Base-by-base conservation (phyloP, 2,888 invertebrate genomes). In the Drosophila aldrichi region DNA sequence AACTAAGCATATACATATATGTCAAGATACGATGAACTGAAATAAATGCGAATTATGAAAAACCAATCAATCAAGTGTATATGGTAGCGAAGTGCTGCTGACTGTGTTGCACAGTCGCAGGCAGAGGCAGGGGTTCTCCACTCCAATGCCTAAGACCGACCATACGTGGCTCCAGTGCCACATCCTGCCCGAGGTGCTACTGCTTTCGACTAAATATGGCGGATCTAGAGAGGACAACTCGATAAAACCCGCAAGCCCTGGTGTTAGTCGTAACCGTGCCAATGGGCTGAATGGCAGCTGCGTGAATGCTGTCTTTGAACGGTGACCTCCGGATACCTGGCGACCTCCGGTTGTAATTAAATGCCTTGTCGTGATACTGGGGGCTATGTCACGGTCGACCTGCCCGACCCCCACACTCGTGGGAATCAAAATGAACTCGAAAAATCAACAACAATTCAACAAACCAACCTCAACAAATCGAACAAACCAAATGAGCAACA, bases 141-240 rank as follows among this genome's bases (percentile, higher is more conserved):
- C 18, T 46, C 16, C 14, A 7, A 16, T 69, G 73, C 59, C 65
- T 66, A 77, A 73, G 77, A 73, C 69, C 69, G 77, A 73, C 61
- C 69, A 73, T 69, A 69, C 69, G 69, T 66, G 69, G 43, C 38
- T 12, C 7, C 5, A 8, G 14, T 41, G 51, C 72, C 77, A 77
- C 68, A 72, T 67, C 76, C 72, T 77, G 67, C 76, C 5, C 71
- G 76, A 77, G 77, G 77, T 76, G 76, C 67, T 63, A 56, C 71
- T 71, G 76, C 76, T 67, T 49, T 32, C 43, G 22, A 76, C 75
- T 59, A 59, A 75, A 76, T 75, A 75, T 75, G 75, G 66, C 75
- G 71, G 75, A 76, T 75, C 77, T 76, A 58, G 75, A 75, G 77
- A 76, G 71, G 71, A 75, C 60, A 75, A 76, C 77, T 71, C 75